These are phyloP conservation scores for Enoplolaimus lenunculus DNA, from an alignment of 2,888 invertebrate species.

Conservation along the genomic window DNA sequence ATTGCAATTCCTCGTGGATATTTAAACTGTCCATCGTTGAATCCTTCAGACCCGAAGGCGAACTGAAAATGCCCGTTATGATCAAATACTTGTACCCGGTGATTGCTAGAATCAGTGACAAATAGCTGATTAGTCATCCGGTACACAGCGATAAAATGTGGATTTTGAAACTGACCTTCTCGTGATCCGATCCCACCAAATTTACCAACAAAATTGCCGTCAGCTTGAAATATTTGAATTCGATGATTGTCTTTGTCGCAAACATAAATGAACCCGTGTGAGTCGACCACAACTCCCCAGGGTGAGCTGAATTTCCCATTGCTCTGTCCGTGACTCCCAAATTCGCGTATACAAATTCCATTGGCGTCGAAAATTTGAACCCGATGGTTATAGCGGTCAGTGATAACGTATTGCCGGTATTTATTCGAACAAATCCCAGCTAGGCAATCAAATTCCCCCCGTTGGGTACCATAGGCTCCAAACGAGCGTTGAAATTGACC, in stretches of 20 bases:
- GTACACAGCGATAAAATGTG: conserved; percentile 91
- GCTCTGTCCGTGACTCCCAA: conserved; percentile 82
- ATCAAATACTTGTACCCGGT: conserved; percentile 71
- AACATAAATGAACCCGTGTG: conserved; percentile 86
- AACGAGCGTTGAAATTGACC: conserved; percentile 84
- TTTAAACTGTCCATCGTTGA: conserved; percentile 74
- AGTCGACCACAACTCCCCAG: conserved; percentile 95
- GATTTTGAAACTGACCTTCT: conserved; percentile 86
- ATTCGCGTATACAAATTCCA: conserved; percentile 53
- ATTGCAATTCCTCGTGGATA: conserved; percentile 54
- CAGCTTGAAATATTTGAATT: conserved; percentile 95
- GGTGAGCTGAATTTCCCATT: conserved; percentile 79
- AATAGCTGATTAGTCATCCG: conserved; percentile 75
- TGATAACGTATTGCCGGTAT: conserved; percentile 88
- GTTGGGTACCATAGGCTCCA: conserved; percentile 82
- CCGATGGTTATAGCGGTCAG: conserved; percentile 83
- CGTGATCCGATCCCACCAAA: conserved; percentile 81
- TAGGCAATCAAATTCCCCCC: conserved; percentile 92
- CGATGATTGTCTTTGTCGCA: conserved; percentile 62
- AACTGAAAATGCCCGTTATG: conserved; percentile 56
- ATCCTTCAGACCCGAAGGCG: conserved; percentile 67
- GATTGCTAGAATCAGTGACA: conserved; percentile 94
- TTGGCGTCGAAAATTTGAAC: conserved; percentile 58
- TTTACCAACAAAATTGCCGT: conserved; percentile 91
- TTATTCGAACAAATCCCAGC: conserved; percentile 91